Evolutionary conservation across 2,113 vertebrate species (phyloP).

Genomic region (Lontra canadensis): DNA sequence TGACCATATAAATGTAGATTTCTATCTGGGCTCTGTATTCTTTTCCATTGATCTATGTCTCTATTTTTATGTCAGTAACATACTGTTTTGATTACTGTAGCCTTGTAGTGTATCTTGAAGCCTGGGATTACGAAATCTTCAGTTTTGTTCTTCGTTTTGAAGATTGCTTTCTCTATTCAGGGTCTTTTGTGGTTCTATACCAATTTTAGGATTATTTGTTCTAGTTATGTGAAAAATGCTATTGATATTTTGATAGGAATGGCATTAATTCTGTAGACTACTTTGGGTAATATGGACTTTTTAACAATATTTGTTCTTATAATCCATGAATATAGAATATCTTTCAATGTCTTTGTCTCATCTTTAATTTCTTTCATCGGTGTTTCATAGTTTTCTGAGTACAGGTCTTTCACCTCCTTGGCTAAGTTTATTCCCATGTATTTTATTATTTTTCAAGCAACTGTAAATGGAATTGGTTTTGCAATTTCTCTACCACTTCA

Average conservation of each 20-base stretch:
- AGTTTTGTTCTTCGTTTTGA: neutral
- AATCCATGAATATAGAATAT: neutral
- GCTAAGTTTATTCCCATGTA: neutral
- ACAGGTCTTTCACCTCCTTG: neutral
- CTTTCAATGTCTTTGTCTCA: neutral
- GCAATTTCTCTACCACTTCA: neutral
- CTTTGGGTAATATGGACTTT: neutral
- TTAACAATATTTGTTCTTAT: neutral
- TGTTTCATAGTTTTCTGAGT: neutral
- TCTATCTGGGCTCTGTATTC: neutral
- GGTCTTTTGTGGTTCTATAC: neutral
- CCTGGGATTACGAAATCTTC: neutral
- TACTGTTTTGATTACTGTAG: neutral
- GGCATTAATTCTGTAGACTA: neutral
- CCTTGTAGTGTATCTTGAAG: neutral
- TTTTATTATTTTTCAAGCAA: neutral
- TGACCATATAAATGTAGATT: neutral
- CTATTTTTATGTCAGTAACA: neutral
- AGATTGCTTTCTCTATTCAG: neutral
- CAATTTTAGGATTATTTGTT: neutral
- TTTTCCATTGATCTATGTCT: neutral
- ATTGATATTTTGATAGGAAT: neutral
- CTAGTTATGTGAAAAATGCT: neutral
- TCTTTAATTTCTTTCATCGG: neutral
- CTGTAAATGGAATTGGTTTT: neutral